These are phyloP conservation scores for Synodontis membranacea DNA, from an alignment of 2,113 vertebrate species.

Conservation along the genomic window DNA sequence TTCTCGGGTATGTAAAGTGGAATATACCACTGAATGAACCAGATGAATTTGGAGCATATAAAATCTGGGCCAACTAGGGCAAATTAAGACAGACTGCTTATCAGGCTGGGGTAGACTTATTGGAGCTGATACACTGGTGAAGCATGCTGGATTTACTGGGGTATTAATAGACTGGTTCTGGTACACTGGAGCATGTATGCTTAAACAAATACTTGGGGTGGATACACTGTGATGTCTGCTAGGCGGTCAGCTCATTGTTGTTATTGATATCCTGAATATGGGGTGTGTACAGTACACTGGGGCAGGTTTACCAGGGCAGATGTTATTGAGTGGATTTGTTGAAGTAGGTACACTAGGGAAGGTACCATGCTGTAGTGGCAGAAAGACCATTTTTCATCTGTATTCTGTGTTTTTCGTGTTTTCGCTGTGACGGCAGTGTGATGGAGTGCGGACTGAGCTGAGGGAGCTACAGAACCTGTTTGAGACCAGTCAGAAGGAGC, in stretches of 20 bases:
- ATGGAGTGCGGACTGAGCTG: constrained; percentile 77
- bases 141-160: neutral
- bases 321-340: too few relatives aligned
- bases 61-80: too few relatives aligned
- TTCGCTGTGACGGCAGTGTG: constrained; percentile 70
- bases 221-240: neutral
- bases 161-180: neutral
- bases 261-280: neutral
- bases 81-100: too few relatives aligned
- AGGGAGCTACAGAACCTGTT: constrained; percentile 78
- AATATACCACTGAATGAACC: neutral
- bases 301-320: neutral
- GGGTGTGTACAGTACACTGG: constrained; percentile 69
- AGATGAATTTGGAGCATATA: too few relatives aligned
- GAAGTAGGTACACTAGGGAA: neutral
- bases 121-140: neutral
- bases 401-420: neutral
- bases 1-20: neutral
- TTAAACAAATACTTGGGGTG: neutral
- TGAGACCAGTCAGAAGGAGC: constrained; percentile 79
- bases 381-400: neutral
- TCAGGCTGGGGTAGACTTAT: neutral
- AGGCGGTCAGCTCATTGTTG: neutral
- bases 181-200: neutral
- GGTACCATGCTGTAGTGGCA: too few relatives aligned